These are phyloP conservation scores for Falco novaeseelandiae DNA, from an alignment of 2,797 vertebrate genomes.

Conservation along the genomic window DNA sequence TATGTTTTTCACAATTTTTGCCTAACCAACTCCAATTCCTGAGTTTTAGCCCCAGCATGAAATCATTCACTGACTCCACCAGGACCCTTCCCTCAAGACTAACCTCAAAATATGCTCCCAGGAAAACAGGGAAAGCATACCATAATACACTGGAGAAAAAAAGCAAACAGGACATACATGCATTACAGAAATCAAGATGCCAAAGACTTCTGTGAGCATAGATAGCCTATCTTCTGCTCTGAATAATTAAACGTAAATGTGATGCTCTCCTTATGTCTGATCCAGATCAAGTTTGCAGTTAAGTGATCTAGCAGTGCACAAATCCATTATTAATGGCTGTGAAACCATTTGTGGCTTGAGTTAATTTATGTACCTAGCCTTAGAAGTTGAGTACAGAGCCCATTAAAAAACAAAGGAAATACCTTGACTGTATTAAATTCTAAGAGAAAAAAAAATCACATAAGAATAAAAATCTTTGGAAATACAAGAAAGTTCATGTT, in stretches of 20 bases:
- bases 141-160: not conserved
- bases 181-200: not conserved
- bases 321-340: not conserved
- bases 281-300: not conserved
- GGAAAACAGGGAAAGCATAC: not conserved
- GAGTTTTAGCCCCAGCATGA: not conserved
- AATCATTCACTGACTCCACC: not conserved
- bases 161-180: not conserved
- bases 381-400: not conserved
- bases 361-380: not conserved
- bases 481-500: not conserved
- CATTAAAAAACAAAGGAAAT: not conserved
- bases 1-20: not conserved
- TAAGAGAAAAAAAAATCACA: not conserved
- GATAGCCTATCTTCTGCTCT: not conserved
- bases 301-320: not conserved
- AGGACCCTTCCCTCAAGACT: not conserved
- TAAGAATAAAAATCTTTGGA: not conserved
- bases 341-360: not conserved
- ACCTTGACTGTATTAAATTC: not conserved
- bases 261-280: not conserved
- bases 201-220: not conserved
- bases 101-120: not conserved
- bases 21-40: not conserved
- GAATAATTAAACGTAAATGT: not conserved